Percentiles rank a stretch among this genome's conserved stretches.
Conservation (phyloP, 2,888 invertebrate genomes). For the Plebejus anna region DNA sequence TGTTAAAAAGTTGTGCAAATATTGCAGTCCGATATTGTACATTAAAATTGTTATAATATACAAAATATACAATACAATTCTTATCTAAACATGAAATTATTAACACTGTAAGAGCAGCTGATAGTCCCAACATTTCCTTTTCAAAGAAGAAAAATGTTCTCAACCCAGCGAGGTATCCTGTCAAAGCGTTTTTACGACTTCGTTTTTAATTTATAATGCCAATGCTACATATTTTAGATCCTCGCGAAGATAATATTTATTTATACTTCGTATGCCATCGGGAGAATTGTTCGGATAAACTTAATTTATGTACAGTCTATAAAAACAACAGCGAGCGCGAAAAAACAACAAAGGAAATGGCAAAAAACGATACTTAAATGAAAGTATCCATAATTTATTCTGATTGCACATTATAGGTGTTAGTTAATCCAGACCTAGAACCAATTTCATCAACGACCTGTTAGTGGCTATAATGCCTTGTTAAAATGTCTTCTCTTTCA, state of each 20-base stretch:
- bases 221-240: not conserved
- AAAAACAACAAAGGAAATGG: not conserved
- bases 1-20: no score
- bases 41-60: no score
- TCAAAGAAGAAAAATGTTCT: not conserved
- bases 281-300: not conserved
- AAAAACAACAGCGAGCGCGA: not conserved
- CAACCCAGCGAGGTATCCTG: not conserved
- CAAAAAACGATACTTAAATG: not conserved
- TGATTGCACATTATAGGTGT: no score
- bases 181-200: not conserved
- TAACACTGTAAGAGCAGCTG: not conserved
- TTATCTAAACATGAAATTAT: not conserved
- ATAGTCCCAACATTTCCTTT: not conserved
- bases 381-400: no score
- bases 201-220: slow-evolving; percentile 5
- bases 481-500: no score
- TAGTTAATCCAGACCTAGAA: no score
- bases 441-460: no score
- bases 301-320: not conserved
- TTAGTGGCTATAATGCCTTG: no score
- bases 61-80: no score
- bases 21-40: no score
- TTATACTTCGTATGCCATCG: not conserved
- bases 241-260: slow-evolving; percentile 11